These are phyloP conservation scores for Drosophila quadrilineata DNA, from an alignment of 1,140 invertebrate genomes.

Conservation along the genomic window DNA sequence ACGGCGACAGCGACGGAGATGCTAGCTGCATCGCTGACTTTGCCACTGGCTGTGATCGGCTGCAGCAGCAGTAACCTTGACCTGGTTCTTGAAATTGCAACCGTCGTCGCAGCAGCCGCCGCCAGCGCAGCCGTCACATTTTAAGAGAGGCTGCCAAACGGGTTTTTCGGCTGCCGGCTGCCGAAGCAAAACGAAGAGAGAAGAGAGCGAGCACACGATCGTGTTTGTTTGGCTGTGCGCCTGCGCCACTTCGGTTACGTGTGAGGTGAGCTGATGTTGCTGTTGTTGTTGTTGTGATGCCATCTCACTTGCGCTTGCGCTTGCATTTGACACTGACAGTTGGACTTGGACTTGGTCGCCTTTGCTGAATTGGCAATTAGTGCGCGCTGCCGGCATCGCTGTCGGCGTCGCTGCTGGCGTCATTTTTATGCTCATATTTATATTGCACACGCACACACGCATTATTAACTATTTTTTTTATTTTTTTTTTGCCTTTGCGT, in stretches of 20 bases:
- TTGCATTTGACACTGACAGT: neutral
- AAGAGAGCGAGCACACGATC: constrained; percentile 14
- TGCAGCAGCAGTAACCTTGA: constrained; percentile 61
- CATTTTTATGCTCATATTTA: constrained; percentile 32
- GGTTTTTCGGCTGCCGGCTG: constrained; percentile 60
- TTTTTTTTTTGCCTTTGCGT: too few relatives aligned
- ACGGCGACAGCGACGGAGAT: neutral
- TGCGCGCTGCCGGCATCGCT: neutral
- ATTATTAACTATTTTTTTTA: constrained; percentile 41
- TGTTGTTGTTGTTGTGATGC: too few relatives aligned
- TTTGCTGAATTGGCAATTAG: constrained; percentile 47
- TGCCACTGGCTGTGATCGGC: constrained; percentile 37
- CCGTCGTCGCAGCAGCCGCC: constrained; percentile 39
- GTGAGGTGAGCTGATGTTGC: too few relatives aligned
- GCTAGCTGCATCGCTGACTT: constrained; percentile 5
- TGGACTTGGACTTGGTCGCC: constrained; percentile 10
- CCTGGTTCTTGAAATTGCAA: constrained; percentile 78
- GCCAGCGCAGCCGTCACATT: constrained; percentile 35
- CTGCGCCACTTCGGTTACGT: too few relatives aligned
- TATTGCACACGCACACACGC: constrained; percentile 37
- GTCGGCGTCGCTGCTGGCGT: neutral
- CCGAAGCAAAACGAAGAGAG: constrained; percentile 25
- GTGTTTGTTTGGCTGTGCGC: too few relatives aligned
- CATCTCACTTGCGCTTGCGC: constrained; percentile 22
- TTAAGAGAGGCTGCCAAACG: constrained; percentile 58